Percentiles rank a stretch among this genome's conserved stretches.
These are phyloP conservation scores for Ceratotherium simum DNA, from an alignment of 2,113 vertebrate genomes.

Conservation along the genomic window DNA sequence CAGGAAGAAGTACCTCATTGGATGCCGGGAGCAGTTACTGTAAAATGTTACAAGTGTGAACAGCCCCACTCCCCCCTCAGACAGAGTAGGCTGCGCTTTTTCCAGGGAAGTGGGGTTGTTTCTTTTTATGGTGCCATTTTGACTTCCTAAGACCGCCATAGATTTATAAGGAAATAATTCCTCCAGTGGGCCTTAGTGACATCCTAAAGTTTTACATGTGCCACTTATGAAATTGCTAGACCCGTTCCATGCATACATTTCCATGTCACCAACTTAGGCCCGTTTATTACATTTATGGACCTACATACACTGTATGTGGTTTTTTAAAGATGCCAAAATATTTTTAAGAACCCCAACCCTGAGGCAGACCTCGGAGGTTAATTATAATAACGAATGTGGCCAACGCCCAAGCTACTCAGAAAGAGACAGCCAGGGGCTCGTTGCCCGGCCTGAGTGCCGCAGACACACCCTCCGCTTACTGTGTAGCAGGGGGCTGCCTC, in stretches of 20 bases:
- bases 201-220: neutral
- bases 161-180: slow-evolving; percentile 53
- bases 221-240: neutral
- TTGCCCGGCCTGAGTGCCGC: accelerated
- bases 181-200: neutral
- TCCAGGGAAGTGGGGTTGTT: neutral
- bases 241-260: neutral
- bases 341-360: neutral
- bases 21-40: neutral
- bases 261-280: neutral
- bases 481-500: accelerated
- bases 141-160: neutral
- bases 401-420: accelerated
- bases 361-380: neutral
- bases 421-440: neutral
- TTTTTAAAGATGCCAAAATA: neutral
- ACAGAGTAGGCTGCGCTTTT: neutral
- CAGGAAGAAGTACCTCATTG: neutral
- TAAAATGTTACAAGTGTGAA: neutral
- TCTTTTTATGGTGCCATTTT: slow-evolving; percentile 34
- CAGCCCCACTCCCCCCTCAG: neutral
- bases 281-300: neutral
- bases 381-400: neutral
- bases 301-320: too few relatives aligned
- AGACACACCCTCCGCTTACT: accelerated